Percentiles rank a stretch among this genome's conserved stretches.
Conservation (phyloP, 2,113 vertebrate species). For the Protobothrops mucrosquamatus region DNA sequence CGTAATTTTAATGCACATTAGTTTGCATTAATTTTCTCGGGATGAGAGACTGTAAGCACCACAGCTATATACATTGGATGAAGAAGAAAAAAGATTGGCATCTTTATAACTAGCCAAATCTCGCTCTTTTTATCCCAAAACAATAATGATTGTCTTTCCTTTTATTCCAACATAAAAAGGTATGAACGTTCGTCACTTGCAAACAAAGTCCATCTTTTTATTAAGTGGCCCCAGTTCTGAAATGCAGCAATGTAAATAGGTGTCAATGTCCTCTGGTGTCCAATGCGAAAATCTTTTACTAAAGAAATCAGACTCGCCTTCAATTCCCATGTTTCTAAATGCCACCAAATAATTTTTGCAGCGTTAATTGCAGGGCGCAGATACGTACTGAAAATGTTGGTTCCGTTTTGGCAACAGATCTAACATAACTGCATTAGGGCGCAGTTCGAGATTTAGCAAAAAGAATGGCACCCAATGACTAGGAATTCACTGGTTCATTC, state of each 20-base stretch:
- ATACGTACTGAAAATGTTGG: not conserved
- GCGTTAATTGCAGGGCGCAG: not conserved
- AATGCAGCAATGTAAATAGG: not conserved
- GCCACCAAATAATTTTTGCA: not conserved
- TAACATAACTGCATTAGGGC: not conserved
- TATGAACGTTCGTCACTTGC: not conserved
- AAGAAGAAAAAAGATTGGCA: not conserved
- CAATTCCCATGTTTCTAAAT: not conserved
- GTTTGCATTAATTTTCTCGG: not conserved
- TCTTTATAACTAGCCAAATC: not conserved
- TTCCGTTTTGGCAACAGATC: not conserved
- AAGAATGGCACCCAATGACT: not conserved
- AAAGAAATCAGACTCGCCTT: not conserved
- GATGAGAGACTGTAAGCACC: not conserved
- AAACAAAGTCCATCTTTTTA: not conserved
- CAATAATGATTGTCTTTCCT: not conserved
- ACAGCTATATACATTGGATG: not conserved
- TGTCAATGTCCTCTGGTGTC: not conserved
- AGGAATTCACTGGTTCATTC: not conserved
- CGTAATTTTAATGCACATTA: not conserved
- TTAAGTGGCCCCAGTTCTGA: not conserved
- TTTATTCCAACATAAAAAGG: not conserved
- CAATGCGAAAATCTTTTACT: not conserved
- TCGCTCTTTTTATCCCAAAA: not conserved
- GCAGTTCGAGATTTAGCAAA: not conserved